phyloP scores from a whole-genome alignment of 2,888 invertebrate genomes.

The Orthosia incerta region DNA sequence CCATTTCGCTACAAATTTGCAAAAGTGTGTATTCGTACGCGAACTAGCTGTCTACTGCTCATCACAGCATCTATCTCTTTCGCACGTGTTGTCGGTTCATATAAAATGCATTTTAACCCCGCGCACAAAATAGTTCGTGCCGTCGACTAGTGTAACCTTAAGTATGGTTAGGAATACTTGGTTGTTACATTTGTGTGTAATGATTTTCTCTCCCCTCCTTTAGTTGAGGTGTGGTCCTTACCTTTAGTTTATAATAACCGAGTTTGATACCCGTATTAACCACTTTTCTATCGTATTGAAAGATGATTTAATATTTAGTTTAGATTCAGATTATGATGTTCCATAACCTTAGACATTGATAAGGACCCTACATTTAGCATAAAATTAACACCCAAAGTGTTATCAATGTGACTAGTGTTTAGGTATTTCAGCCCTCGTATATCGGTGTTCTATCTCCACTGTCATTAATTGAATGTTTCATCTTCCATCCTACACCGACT shows the following conservation, averaged over 20 bases:
- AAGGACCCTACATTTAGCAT: conserved; percentile 39
- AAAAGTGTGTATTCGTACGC: no score
- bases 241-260: conserved; percentile 50
- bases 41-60: no score
- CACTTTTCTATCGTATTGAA: conserved; percentile 15
- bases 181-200: conserved; percentile 1
- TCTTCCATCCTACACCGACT: conserved; percentile 90
- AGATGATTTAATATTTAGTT: conserved; percentile 25
- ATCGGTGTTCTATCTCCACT: conserved; percentile 82
- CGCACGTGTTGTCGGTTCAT: no score
- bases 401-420: conserved; percentile 59
- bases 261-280: conserved; percentile 18
- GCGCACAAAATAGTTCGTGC: no score
- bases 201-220: conserved; percentile 27
- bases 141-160: no score
- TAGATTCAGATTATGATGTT: conserved; percentile 31
- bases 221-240: conserved; percentile 50
- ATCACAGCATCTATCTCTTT: no score
- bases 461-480: conserved; percentile 90
- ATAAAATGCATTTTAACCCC: no score
- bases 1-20: no score
- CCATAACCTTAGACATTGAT: conserved; percentile 39
- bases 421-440: conserved; percentile 71
- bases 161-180: neutral
- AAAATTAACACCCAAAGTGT: conserved; percentile 44